Base-by-base conservation (phyloP, 2,797 vertebrate genomes). In the Tenualosa thibaudeaui region DNA sequence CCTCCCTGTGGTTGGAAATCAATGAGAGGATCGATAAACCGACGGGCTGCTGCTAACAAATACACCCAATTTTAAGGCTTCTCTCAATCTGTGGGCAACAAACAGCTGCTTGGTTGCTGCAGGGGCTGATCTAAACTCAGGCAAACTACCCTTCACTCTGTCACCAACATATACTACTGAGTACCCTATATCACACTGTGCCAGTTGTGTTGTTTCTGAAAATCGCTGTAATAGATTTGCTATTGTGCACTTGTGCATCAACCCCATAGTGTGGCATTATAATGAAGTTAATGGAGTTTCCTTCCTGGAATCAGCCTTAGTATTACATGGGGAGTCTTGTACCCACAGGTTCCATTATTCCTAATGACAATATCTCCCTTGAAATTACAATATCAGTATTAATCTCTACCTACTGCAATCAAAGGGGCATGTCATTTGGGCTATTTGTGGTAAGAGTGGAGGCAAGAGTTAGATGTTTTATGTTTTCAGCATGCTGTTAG, bases 1-100 rank as follows among this genome's bases (percentile, higher is more conserved):
- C 86, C 87, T 85, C 81, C 85, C 81, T 83, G 81, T 90, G 86
- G 84, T 86, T 89, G 84, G 87, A 93, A 94, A 94, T 94, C 93
- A 88, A 94, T 94, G 86, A 6, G 22, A 54, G 26, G 88, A 91
- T 94, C 92, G 90, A 94, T 94, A 91, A 91, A 89, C 85, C 85
- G 88, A 82, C 82, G 82, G 85, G 86, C 87, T 85, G 89, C 87
- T 90, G 83, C 87, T 85, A 87, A 91, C 86, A 89, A 89, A 90
- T 89, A 90, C 89, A 84, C 12, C 86, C 88, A 89, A 5, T 90
- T 91, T 89, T 88, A 84, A 58, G 82, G 85, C 86, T 83, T 87
- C 84, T 89, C 88, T 86, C 86, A 88, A 91, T 89, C 85, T 83
- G 86, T n/a, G 62, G 81, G 82, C n/a, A 10, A 83, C 81, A 84